Conservation (phyloP, 2,888 invertebrate species). For the Flexamia atlantica region DNA sequence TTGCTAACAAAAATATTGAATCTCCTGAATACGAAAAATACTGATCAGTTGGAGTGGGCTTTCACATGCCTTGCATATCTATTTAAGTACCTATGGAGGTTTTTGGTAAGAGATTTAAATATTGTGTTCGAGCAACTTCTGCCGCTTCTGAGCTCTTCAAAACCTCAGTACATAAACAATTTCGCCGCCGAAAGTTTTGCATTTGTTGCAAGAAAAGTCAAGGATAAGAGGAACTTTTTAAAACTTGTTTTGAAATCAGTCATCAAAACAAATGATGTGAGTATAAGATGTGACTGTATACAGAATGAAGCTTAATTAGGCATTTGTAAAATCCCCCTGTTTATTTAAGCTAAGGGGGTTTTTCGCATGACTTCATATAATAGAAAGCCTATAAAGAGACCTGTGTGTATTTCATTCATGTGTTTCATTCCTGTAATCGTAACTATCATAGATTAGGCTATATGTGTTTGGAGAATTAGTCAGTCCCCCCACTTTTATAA, state of each 20-base stretch:
- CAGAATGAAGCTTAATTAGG: too few relatives aligned
- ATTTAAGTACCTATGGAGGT: constrained; percentile 93
- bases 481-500: too few relatives aligned
- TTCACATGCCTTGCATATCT: constrained; percentile 92
- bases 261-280: constrained; percentile 82
- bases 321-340: too few relatives aligned
- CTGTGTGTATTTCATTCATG: too few relatives aligned
- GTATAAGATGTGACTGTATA: too few relatives aligned
- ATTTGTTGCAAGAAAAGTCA: constrained; percentile 93
- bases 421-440: too few relatives aligned
- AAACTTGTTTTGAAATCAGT: constrained; percentile 83
- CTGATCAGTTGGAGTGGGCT: constrained; percentile 91
- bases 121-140: constrained; percentile 84
- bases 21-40: constrained; percentile 85
- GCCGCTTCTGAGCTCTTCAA: constrained; percentile 86
- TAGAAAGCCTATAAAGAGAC: too few relatives aligned
- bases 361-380: too few relatives aligned
- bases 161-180: constrained; percentile 90
- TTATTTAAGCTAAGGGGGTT: too few relatives aligned
- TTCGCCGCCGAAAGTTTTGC: constrained; percentile 98
- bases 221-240: constrained; percentile 87
- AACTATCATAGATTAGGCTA: too few relatives aligned
- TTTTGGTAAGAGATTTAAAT: constrained; percentile 87
- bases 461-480: too few relatives aligned
- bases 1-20: constrained; percentile 86